Evolutionary conservation across 1,140 invertebrate species (phyloP).

Genomic region (Orchesella cincta): DNA sequence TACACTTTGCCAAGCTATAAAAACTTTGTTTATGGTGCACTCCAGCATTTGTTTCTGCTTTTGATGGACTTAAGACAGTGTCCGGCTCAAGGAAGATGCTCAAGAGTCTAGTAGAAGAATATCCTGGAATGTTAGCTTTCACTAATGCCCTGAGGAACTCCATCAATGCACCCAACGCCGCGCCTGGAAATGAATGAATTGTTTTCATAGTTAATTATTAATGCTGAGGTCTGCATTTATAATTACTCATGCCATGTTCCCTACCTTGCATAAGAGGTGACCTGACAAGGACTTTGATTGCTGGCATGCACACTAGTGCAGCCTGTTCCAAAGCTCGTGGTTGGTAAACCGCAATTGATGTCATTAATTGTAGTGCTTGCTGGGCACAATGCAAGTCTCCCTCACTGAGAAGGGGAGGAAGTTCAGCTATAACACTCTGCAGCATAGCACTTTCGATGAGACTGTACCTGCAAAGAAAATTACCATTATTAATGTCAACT

Average conservation of each 20-base stretch:
- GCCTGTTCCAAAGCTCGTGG: slow-evolving; percentile 63
- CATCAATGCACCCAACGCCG: slow-evolving; percentile 83
- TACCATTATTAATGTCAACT: too few relatives aligned
- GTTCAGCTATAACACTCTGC: slow-evolving; percentile 70
- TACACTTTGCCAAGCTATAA: slow-evolving; percentile 75
- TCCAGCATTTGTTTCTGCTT: slow-evolving; percentile 37
- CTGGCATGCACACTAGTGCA: slow-evolving; percentile 72
- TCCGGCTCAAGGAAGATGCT: slow-evolving; percentile 48
- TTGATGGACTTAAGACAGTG: slow-evolving; percentile 27
- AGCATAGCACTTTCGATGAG: slow-evolving; percentile 57
- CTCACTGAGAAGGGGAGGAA: slow-evolving; percentile 88
- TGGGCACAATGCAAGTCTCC: slow-evolving; percentile 95
- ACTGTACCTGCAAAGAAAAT: slow-evolving; percentile 52
- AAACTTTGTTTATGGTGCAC: slow-evolving; percentile 49
- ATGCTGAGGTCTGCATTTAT: too few relatives aligned
- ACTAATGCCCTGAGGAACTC: slow-evolving; percentile 90
- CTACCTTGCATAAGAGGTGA: slow-evolving; percentile 82
- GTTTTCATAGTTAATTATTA: too few relatives aligned
- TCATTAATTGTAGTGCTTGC: slow-evolving; percentile 75
- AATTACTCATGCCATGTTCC: too few relatives aligned
- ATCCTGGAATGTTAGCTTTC: slow-evolving; percentile 69
- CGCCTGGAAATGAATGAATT: slow-evolving; percentile 61
- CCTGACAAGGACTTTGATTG: slow-evolving; percentile 81
- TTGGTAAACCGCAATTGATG: slow-evolving; percentile 71
- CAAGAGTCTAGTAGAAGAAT: slow-evolving; percentile 59